These are phyloP conservation scores for Manduca sexta DNA, from an alignment of 1,140 invertebrate genomes.

Conservation along the genomic window DNA sequence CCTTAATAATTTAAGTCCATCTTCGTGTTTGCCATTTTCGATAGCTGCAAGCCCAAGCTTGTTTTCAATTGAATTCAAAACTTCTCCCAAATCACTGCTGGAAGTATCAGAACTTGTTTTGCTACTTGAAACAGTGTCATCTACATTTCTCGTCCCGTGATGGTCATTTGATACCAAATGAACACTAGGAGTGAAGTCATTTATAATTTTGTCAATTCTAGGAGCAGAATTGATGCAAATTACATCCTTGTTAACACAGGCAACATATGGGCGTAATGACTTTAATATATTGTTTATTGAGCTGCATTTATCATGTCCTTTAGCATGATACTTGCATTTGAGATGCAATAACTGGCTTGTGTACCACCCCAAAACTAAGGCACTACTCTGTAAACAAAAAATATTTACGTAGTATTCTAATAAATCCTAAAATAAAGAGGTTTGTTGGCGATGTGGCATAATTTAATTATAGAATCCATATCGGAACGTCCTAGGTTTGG, in stretches of 20 bases:
- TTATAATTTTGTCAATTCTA: slow-evolving; percentile 29
- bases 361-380: slow-evolving; percentile 67
- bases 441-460: too few species aligned
- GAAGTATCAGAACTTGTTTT: slow-evolving; percentile 25
- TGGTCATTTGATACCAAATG: slow-evolving; percentile 57
- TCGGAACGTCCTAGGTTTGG: too few species aligned
- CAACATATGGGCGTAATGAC: slow-evolving; percentile 30
- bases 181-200: slow-evolving; percentile 30
- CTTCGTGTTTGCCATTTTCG: slow-evolving; percentile 62
- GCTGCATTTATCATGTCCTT: slow-evolving; percentile 18
- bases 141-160: slow-evolving; percentile 19
- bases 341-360: slow-evolving; percentile 62
- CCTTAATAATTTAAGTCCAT: slow-evolving; percentile 66
- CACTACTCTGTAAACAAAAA: slow-evolving; percentile 61
- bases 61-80: slow-evolving; percentile 69
- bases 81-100: slow-evolving; percentile 50
- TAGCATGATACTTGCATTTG: slow-evolving; percentile 39
- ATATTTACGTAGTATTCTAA: too few species aligned
- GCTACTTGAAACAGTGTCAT: slow-evolving; percentile 10
- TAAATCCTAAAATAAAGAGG: background rate
- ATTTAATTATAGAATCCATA: too few species aligned
- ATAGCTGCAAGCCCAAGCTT: slow-evolving; percentile 63
- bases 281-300: slow-evolving; percentile 23
- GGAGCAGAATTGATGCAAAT: slow-evolving; percentile 15
- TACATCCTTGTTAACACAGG: slow-evolving; percentile 24